phyloP scores from a whole-genome alignment of 2,888 invertebrate species.

The Nephrotoma flavescens region DNA sequence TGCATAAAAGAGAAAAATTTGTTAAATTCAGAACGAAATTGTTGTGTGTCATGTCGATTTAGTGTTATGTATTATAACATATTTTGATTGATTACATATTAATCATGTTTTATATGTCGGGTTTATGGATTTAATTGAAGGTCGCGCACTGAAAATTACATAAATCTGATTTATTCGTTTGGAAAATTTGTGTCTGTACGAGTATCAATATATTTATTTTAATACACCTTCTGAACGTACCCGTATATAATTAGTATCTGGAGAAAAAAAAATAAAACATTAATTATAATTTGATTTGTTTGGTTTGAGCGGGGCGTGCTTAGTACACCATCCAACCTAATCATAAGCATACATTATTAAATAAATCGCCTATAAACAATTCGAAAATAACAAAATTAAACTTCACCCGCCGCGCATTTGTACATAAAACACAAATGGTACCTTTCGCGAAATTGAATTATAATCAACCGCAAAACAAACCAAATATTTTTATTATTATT shows the following conservation, averaged over 20 bases:
- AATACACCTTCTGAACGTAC: not conserved
- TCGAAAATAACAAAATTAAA: not conserved
- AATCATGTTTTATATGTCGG: not conserved
- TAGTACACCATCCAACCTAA: not conserved
- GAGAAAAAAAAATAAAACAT: not conserved
- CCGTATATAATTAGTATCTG: not conserved
- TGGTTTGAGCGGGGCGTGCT: not conserved
- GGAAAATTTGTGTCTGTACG: not conserved
- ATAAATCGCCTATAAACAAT: not conserved
- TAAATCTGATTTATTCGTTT: not conserved
- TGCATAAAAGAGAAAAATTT: not conserved
- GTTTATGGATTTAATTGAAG: not conserved
- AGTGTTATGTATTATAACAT: not conserved
- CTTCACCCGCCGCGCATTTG: not conserved
- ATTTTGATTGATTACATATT: not conserved
- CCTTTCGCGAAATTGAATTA: not conserved
- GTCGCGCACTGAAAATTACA: not conserved
- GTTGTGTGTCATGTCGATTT: not conserved
- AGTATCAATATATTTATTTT: not conserved
- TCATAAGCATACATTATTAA: not conserved
- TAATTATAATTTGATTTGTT: not conserved
- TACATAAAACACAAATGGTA: not conserved
- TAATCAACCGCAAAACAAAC: not conserved
- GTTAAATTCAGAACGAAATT: not conserved
- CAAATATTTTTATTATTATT: not conserved